phyloP scores from a whole-genome alignment of 2,113 vertebrate species.

The Pithys albifrons region DNA sequence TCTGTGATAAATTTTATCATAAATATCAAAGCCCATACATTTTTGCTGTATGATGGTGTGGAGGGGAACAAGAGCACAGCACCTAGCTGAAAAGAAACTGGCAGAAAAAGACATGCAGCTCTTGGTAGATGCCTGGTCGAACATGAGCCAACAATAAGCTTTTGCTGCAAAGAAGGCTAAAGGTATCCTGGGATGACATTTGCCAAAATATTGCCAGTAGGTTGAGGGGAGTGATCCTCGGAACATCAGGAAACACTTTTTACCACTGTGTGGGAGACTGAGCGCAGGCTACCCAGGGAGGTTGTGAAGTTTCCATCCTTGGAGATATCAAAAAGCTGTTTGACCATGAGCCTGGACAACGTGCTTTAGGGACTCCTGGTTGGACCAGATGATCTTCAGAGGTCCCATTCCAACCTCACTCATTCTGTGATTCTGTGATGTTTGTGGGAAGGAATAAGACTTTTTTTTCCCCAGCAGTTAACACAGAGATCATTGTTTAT shows the following conservation, averaged over 20 bases:
- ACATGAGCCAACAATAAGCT: background rate
- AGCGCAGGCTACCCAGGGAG: background rate
- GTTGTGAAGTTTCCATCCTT: background rate
- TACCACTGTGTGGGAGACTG: background rate
- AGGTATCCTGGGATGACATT: too few relatives aligned
- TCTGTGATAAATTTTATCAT: background rate
- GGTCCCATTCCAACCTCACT: background rate
- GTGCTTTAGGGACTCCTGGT: rapidly evolving
- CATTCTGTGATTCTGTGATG: background rate
- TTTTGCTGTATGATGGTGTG: rapidly evolving
- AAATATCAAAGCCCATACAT: background rate
- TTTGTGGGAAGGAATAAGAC: background rate
- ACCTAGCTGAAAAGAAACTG: background rate
- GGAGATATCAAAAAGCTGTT: background rate
- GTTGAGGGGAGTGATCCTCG: background rate
- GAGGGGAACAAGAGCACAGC: rapidly evolving
- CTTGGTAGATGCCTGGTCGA: background rate
- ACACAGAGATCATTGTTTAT: background rate
- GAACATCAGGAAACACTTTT: background rate
- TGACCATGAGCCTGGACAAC: background rate
- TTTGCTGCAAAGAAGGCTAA: background rate
- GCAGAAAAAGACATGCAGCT: background rate
- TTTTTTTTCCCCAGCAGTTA: background rate
- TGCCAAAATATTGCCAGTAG: background rate
- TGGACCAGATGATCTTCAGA: background rate